Base-by-base conservation (phyloP, 1,140 invertebrate genomes). In the Ectropis grisescens region DNA sequence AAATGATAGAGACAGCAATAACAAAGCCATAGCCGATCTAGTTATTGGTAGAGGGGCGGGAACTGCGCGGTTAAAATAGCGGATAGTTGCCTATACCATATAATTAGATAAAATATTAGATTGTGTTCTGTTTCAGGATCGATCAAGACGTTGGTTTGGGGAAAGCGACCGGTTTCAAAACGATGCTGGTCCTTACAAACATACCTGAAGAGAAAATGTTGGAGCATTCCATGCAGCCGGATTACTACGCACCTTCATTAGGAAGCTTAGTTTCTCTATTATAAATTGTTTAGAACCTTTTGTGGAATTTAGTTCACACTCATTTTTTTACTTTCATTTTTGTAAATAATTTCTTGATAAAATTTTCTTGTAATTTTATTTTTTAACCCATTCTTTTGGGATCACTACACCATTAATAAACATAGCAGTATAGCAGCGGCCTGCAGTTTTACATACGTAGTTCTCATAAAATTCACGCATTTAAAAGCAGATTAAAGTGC, bases 61-160 rank as follows among this genome's bases (percentile, higher is more conserved):
- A n/a, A n/a, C n/a, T n/a, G n/a, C n/a, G n/a, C n/a, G n/a, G n/a
- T n/a, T n/a, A n/a, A n/a, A n/a, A n/a, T n/a, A n/a, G n/a, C n/a
- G n/a, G n/a, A n/a, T n/a, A n/a, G n/a, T n/a, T n/a, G n/a, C n/a
- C n/a, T n/a, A n/a, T n/a, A n/a, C n/a, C n/a, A n/a, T n/a, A n/a
- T n/a, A n/a, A n/a, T n/a, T n/a, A n/a, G n/a, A n/a, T n/a, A n/a
- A n/a, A n/a, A n/a, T n/a, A n/a, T n/a, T 19, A 19, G 3, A 8
- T 19, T 19, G 16, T 19, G 10, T 31, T 53, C 30, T 11, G 7
- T 69, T 57, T 11, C 59, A 85, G 84, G 61, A 67, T 86, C n/a
- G 70, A 83, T 10, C 74, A 84, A 48, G 86, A 89, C 33, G 69
- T 89, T 5, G 75, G 66, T 16, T 84, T 89, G 12, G 87, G 82